phyloP scores from a whole-genome alignment of 1,140 invertebrate genomes.

The Drosophila kohkoa region DNA sequence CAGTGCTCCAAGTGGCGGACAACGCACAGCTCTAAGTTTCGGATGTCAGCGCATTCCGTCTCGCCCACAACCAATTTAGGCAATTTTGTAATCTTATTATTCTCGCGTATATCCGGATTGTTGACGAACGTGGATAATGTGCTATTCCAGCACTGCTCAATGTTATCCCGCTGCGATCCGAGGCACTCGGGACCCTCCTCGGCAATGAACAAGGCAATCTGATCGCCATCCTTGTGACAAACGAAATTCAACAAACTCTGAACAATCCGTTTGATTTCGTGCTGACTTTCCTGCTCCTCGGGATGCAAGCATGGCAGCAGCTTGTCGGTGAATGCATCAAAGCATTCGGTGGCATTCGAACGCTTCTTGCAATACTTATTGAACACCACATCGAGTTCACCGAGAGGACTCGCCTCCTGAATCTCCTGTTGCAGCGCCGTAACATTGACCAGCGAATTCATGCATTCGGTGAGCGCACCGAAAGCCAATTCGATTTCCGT shows the following conservation, averaged over 20 bases:
- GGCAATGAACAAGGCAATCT: conserved; percentile 92
- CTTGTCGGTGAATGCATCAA: conserved; percentile 87
- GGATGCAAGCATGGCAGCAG: conserved; percentile 88
- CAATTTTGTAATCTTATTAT: conserved; percentile 61
- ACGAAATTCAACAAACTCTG: conserved; percentile 89
- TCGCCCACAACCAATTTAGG: conserved; percentile 74
- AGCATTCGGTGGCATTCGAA: conserved; percentile 87
- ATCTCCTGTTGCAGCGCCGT: conserved; percentile 87
- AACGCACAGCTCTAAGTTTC: conserved; percentile 87
- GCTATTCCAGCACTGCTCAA: conserved; percentile 88
- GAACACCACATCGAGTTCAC: conserved; percentile 86
- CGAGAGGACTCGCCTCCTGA: conserved; percentile 87
- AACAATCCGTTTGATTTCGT: conserved; percentile 88
- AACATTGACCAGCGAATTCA: conserved; percentile 85
- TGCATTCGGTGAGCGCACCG: conserved; percentile 83
- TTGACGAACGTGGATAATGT: conserved; percentile 86
- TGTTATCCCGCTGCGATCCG: conserved; percentile 86
- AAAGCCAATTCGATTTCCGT: conserved; percentile 59
- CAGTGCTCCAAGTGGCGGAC: conserved; percentile 89
- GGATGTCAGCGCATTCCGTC: conserved; percentile 85
- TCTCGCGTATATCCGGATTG: conserved; percentile 70
- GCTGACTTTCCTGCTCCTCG: conserved; percentile 85
- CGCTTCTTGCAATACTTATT: conserved; percentile 88
- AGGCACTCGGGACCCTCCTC: conserved; percentile 91
- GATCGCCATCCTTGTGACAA: conserved; percentile 92